Percentiles rank a stretch among this genome's conserved stretches.
These are phyloP conservation scores for Drosophila neotestacea DNA, from an alignment of 2,888 invertebrate species.

Conservation along the genomic window DNA sequence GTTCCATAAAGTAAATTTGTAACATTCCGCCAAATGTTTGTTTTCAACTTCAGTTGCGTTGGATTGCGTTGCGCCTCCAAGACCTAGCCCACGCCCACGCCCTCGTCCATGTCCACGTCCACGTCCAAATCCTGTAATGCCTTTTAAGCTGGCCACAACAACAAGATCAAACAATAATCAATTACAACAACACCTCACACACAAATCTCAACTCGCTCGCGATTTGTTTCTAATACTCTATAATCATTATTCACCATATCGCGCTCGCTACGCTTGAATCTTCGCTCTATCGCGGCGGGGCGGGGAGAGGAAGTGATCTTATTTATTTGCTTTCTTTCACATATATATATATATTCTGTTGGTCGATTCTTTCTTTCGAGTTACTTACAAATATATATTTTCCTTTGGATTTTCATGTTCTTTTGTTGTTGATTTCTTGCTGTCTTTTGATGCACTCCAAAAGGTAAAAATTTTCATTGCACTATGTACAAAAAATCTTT, in stretches of 20 bases:
- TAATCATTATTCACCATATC: slow-evolving; percentile 47
- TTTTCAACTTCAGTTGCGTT: slow-evolving; percentile 49
- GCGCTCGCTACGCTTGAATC: slow-evolving; percentile 64
- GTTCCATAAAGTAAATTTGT: slow-evolving; percentile 45
- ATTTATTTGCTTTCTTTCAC: slow-evolving; percentile 41
- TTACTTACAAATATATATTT: slow-evolving; percentile 14
- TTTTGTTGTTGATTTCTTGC: slow-evolving; percentile 59
- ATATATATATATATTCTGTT: slow-evolving; percentile 17
- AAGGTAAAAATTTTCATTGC: slow-evolving; percentile 66
- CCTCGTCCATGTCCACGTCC: slow-evolving; percentile 24
- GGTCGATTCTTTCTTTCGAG: slow-evolving; percentile 20
- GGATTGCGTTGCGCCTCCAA: slow-evolving; percentile 39
- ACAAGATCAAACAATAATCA: slow-evolving; percentile 33
- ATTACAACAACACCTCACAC: slow-evolving; percentile 24
- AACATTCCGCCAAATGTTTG: slow-evolving; percentile 32
- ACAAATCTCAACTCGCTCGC: slow-evolving; percentile 29
- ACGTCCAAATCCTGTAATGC: slow-evolving; percentile 38
- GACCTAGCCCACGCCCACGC: slow-evolving; percentile 16
- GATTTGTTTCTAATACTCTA: slow-evolving; percentile 16
- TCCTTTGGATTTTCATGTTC: slow-evolving; percentile 25
- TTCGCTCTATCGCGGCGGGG: slow-evolving; percentile 19
- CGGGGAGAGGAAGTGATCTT: slow-evolving; percentile 36
- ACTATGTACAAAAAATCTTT: slow-evolving; percentile 62
- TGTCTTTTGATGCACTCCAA: slow-evolving; percentile 72
- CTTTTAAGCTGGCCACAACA: slow-evolving; percentile 43